Evolutionary conservation across 1,140 invertebrate genomes (phyloP).

Genomic region (Microplitis mediator): DNA sequence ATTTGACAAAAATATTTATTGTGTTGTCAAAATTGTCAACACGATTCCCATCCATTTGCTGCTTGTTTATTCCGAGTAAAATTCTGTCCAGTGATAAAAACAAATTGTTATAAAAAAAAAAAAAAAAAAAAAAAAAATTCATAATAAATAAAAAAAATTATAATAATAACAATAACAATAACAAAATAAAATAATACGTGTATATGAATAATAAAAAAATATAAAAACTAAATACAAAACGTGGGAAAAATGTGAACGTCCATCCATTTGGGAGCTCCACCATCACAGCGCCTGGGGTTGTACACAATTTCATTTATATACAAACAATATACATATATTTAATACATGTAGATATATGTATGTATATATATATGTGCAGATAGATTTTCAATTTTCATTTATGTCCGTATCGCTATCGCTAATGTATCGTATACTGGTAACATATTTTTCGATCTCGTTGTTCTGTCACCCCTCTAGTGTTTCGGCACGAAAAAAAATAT

Average conservation of each 20-base stretch:
- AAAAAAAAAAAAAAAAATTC: not conserved
- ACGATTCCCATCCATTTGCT: too few relatives aligned
- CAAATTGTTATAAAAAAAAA: too few relatives aligned
- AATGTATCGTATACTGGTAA: constrained; percentile 23
- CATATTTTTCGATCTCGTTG: constrained; percentile 23
- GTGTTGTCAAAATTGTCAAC: too few relatives aligned
- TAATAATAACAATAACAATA: constrained; percentile 1
- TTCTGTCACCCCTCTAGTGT: constrained; percentile 2
- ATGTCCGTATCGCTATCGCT: constrained; percentile 19
- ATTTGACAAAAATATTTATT: too few relatives aligned
- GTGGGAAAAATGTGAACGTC: constrained; percentile 19
- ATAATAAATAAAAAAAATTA: not conserved
- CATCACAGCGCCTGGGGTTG: not conserved
- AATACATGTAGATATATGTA: too few relatives aligned
- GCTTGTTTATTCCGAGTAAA: not conserved
- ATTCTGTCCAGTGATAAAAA: not conserved
- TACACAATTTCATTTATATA: not conserved
- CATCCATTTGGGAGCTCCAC: constrained; percentile 4
- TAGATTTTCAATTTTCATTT: constrained; percentile 29
- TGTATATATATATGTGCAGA: too few relatives aligned
- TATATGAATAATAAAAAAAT: not conserved
- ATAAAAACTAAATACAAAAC: constrained; percentile 6
- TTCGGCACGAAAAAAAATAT: not conserved
- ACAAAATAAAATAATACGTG: not conserved
- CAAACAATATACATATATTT: too few relatives aligned